Evolutionary conservation across 2,888 invertebrate species (phyloP).

Genomic region (Syritta pipiens): DNA sequence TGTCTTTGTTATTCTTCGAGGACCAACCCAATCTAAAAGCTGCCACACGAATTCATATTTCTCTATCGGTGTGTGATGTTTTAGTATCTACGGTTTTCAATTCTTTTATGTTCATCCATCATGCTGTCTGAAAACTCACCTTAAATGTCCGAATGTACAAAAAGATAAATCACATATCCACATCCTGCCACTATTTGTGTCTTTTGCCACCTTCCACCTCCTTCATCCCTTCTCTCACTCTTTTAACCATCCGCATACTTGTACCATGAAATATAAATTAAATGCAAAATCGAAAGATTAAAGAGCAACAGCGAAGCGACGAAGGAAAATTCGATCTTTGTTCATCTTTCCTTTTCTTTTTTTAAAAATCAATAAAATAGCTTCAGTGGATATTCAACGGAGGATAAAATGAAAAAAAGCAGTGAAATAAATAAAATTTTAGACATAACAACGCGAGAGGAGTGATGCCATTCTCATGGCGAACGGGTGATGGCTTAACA

Average conservation of each 20-base stretch:
- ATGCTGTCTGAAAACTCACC: conserved; percentile 22
- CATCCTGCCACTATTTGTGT: conserved; percentile 15
- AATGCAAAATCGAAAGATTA: conserved; percentile 31
- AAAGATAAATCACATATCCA: conserved; percentile 39
- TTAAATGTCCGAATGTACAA: conserved; percentile 22
- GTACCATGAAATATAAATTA: conserved; percentile 7
- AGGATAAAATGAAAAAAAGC: not conserved
- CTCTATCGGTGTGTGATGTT: too few species aligned
- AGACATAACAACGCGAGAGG: conserved; percentile 17
- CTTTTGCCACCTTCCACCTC: not conserved
- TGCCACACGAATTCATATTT: too few species aligned
- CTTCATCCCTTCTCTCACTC: too few species aligned
- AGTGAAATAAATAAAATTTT: conserved; percentile 25
- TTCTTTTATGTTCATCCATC: conserved; percentile 14
- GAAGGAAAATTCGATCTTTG: conserved; percentile 12
- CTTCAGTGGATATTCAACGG: not conserved
- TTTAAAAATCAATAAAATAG: conserved; percentile 11
- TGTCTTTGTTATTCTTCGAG: too few species aligned
- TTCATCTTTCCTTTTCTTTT: not conserved
- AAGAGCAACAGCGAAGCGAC: conserved; percentile 20
- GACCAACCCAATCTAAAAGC: too few species aligned
- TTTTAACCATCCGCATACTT: not conserved
- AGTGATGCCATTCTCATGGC: not conserved
- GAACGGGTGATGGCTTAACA: conserved; percentile 10
- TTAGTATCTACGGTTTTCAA: too few species aligned